Evolutionary conservation across 2,888 invertebrate species (phyloP).

Genomic region (Cataglyphis livida): DNA sequence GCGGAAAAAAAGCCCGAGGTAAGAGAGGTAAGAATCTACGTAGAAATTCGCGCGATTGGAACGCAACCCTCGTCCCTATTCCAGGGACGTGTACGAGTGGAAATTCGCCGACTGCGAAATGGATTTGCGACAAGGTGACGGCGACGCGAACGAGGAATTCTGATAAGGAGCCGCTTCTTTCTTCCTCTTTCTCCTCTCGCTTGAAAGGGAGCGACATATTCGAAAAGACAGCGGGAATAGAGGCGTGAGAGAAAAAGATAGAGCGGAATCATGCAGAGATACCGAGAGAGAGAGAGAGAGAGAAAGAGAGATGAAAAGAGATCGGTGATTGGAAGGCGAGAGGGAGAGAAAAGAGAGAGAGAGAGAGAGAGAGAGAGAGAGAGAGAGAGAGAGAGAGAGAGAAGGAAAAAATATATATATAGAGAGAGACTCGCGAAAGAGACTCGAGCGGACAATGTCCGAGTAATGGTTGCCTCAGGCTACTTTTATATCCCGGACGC

Average conservation of each 20-base stretch:
- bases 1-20: slow-evolving; percentile 61
- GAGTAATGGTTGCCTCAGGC: slow-evolving; percentile 84
- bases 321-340: not conserved
- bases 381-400: slow-evolving; percentile 55
- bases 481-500: slow-evolving; percentile 82
- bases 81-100: slow-evolving; percentile 76
- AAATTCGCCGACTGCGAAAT: slow-evolving; percentile 82
- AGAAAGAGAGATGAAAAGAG: slow-evolving; percentile 38
- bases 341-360: slow-evolving; percentile 31
- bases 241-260: slow-evolving; percentile 32
- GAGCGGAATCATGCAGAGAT: slow-evolving; percentile 29
- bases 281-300: slow-evolving; percentile 33
- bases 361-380: slow-evolving; percentile 44
- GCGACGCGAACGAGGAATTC: slow-evolving; percentile 80
- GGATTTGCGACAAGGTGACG: slow-evolving; percentile 85
- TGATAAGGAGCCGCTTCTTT: slow-evolving; percentile 78
- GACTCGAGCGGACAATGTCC: slow-evolving; percentile 83
- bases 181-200: slow-evolving; percentile 22
- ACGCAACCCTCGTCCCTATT: slow-evolving; percentile 80
- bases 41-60: slow-evolving; percentile 76
- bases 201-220: slow-evolving; percentile 40
- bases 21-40: slow-evolving; percentile 59
- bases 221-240: slow-evolving; percentile 48
- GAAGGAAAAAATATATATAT: slow-evolving; percentile 31
- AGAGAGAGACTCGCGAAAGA: slow-evolving; percentile 66